These are phyloP conservation scores for Ptyas mucosa DNA, from an alignment of 2,113 vertebrate species.

Conservation along the genomic window DNA sequence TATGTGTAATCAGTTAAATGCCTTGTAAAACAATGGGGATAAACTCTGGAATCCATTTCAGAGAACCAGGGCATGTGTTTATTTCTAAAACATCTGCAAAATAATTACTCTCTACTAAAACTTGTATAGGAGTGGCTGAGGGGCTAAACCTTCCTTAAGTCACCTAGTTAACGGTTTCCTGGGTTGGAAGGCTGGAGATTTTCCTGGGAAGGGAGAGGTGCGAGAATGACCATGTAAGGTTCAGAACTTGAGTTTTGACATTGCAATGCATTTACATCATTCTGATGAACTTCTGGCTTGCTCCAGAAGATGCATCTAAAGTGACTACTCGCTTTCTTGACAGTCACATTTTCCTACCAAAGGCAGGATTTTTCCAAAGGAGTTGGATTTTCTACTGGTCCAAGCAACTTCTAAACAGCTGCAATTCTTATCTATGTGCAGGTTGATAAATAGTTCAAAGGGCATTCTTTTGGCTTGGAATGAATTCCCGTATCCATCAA, in stretches of 20 bases:
- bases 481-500: background rate
- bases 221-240: background rate
- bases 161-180: background rate
- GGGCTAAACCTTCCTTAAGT: background rate
- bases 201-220: background rate
- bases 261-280: background rate
- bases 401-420: no score
- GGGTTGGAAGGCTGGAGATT: background rate
- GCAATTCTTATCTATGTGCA: background rate
- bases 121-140: background rate
- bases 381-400: background rate
- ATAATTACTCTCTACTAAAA: background rate
- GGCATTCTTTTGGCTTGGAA: background rate
- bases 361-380: background rate
- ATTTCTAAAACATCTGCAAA: constrained; percentile 8
- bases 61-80: background rate
- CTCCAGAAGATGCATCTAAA: background rate
- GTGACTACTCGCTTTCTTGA: background rate
- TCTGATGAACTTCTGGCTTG: background rate
- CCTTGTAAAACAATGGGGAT: constrained; percentile 1
- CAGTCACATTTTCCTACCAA: background rate
- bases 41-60: constrained; percentile 14
- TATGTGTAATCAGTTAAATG: constrained; percentile 14
- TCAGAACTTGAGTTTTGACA: background rate
- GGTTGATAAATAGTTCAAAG: background rate